Conservation (phyloP, 2,888 invertebrate genomes). For the Acrocyrtus sp. region DNA sequence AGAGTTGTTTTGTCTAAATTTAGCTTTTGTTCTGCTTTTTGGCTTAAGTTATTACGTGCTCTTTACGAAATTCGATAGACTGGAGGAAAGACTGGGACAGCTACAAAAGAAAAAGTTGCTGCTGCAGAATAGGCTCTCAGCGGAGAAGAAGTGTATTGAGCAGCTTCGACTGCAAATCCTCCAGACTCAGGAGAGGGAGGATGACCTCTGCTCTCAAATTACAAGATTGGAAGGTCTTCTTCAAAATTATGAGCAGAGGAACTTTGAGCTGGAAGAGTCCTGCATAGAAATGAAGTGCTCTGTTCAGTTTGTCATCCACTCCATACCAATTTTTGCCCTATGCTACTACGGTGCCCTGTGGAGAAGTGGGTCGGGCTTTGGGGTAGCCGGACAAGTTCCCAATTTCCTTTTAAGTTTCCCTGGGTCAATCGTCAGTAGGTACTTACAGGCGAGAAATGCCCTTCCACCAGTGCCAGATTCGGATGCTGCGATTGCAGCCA, state of each 20-base stretch:
- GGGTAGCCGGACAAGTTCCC: slow-evolving; percentile 2
- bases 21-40: too few species aligned
- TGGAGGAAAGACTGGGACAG: slow-evolving; percentile 65
- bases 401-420: slow-evolving; percentile 25
- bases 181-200: slow-evolving; percentile 61
- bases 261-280: slow-evolving; percentile 69
- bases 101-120: slow-evolving; percentile 65
- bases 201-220: slow-evolving; percentile 67
- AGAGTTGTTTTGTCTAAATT: neutral
- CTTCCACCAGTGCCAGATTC: slow-evolving; percentile 32
- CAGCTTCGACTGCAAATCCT: slow-evolving; percentile 58
- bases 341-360: slow-evolving; percentile 69
- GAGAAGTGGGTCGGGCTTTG: slow-evolving; percentile 32
- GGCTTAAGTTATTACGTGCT: neutral
- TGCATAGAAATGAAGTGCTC: slow-evolving; percentile 70
- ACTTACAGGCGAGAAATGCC: slow-evolving; percentile 2
- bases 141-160: slow-evolving; percentile 60
- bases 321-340: slow-evolving; percentile 73
- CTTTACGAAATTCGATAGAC: slow-evolving; percentile 62
- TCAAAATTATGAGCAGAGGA: slow-evolving; percentile 71
- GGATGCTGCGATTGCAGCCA: too few species aligned
- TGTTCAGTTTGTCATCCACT: slow-evolving; percentile 72
- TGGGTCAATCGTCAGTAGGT: neutral
- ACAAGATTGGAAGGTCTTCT: slow-evolving; percentile 70
- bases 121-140: slow-evolving; percentile 64